phyloP scores from a whole-genome alignment of 2,888 invertebrate species.

The Petrophora chlorosata region DNA sequence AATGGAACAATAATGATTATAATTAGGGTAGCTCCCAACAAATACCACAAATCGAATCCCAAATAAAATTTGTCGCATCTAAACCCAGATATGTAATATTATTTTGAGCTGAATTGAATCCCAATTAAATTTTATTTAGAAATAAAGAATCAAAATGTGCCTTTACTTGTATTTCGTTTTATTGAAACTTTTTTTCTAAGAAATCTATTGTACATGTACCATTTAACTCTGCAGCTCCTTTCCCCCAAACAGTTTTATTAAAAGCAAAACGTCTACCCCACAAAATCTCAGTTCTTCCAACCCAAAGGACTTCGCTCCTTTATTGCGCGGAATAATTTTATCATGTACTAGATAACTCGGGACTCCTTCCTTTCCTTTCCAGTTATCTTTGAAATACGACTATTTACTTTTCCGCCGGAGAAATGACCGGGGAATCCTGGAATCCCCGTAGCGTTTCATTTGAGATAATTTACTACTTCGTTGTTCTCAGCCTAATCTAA shows the following conservation, averaged over 20 bases:
- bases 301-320: constrained; percentile 8
- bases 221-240: too few relatives aligned
- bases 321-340: constrained; percentile 30
- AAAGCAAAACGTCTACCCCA: constrained; percentile 6
- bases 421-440: constrained; percentile 24
- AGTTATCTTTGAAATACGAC: constrained; percentile 22
- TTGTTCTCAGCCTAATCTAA: constrained; percentile 38
- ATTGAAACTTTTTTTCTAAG: neutral
- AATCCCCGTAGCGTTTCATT: constrained; percentile 27
- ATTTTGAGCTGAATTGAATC: too few relatives aligned
- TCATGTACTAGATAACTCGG: constrained; percentile 19
- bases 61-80: too few relatives aligned
- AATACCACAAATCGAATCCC: too few relatives aligned
- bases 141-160: too few relatives aligned
- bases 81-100: too few relatives aligned
- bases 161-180: neutral
- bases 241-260: neutral
- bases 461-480: constrained; percentile 37
- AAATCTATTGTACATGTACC: too few relatives aligned
- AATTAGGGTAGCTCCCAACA: too few relatives aligned
- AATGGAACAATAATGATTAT: too few relatives aligned
- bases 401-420: constrained; percentile 29
- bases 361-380: constrained; percentile 10
- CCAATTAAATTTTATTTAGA: too few relatives aligned
- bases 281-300: constrained; percentile 7